Percentiles rank a stretch among this genome's conserved stretches.
Evolutionary conservation across 2,797 vertebrate species (phyloP).

Genomic region (Sebastes itinus): DNA sequence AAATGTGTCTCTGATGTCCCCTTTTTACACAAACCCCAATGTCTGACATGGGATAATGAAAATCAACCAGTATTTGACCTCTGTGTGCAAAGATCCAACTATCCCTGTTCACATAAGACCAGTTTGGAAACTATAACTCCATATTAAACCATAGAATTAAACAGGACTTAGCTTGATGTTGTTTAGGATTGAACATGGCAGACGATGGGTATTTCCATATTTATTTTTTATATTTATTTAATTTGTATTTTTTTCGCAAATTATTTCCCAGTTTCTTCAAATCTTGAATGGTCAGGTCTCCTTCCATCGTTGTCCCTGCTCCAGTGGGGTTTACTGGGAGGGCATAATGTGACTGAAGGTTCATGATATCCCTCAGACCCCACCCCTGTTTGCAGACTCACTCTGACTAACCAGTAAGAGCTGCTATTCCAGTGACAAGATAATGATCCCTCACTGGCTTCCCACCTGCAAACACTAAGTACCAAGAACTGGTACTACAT

Average conservation of each 20-base stretch:
- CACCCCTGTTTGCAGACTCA: not conserved
- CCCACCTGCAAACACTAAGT: not conserved
- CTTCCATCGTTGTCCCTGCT: not conserved
- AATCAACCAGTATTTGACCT: too few species aligned
- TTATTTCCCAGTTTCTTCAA: not conserved
- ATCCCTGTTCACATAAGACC: too few species aligned
- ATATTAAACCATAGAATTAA: slow-evolving; percentile 3
- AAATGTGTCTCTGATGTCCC: too few species aligned
- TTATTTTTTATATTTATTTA: not conserved
- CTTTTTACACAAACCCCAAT: too few species aligned
- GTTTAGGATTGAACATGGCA: not conserved
- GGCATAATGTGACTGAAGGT: not conserved
- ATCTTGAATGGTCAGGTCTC: not conserved
- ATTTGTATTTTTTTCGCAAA: not conserved
- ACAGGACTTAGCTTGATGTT: slow-evolving; percentile 1
- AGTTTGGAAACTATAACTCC: not conserved
- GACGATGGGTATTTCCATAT: not conserved
- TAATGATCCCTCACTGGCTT: not conserved
- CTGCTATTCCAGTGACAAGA: not conserved
- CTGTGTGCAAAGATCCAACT: too few species aligned
- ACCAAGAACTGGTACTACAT: not conserved
- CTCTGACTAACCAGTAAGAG: not conserved
- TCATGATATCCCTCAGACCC: not conserved
- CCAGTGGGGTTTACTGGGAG: not conserved
- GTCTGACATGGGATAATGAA: too few species aligned